Conservation (phyloP, 2,113 vertebrate genomes). For the Scopus umbretta region DNA sequence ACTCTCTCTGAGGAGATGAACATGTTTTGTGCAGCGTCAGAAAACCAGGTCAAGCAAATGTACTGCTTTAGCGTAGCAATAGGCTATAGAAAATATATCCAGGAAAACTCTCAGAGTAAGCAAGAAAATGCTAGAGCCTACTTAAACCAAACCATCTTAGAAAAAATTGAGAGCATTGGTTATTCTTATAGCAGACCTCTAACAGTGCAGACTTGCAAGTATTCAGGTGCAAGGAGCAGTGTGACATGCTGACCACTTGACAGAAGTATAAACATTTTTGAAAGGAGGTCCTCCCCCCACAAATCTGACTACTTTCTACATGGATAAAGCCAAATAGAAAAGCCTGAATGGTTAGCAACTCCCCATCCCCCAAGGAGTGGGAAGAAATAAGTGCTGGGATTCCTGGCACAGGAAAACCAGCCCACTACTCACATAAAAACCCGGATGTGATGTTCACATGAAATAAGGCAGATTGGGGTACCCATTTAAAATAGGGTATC, state of each 20-base stretch:
- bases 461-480: neutral
- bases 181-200: neutral
- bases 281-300: neutral
- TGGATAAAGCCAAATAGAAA: neutral
- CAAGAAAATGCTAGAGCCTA: neutral
- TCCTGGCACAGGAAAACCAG: neutral
- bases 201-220: neutral
- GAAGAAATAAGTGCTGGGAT: neutral
- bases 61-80: neutral
- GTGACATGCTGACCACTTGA: neutral
- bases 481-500: neutral
- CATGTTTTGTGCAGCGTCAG: neutral
- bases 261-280: neutral
- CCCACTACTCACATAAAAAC: neutral
- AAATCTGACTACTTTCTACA: neutral
- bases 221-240: neutral
- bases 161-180: neutral
- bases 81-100: neutral
- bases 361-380: rapidly evolving
- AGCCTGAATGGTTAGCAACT: neutral
- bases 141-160: neutral
- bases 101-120: neutral
- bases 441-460: rapidly evolving
- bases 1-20: neutral
- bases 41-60: neutral